Conservation (phyloP, 2,113 vertebrate species). For the Corythoichthys intestinalis region DNA sequence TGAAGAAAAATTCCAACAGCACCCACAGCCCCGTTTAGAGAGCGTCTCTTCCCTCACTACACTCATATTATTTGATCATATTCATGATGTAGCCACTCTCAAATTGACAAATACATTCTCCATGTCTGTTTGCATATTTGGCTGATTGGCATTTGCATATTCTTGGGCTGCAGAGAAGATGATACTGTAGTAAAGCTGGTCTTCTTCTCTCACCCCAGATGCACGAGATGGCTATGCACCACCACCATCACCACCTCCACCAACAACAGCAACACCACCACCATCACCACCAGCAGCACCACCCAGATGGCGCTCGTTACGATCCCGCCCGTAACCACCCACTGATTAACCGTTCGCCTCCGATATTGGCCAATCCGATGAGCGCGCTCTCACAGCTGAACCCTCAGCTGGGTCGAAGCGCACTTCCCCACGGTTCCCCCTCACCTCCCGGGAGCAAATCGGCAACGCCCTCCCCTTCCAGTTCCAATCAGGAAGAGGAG, state of each 20-base stretch:
- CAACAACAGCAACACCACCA: slow-evolving; percentile 44
- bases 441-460: slow-evolving; percentile 97
- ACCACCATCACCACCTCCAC: slow-evolving; percentile 40
- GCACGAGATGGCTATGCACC: slow-evolving; percentile 95
- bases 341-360: slow-evolving; percentile 83
- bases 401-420: slow-evolving; percentile 87
- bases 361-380: slow-evolving; percentile 89
- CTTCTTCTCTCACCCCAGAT: slow-evolving; percentile 84
- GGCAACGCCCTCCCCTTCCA: slow-evolving; percentile 96
- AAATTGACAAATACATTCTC: slow-evolving; percentile 46
- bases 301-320: slow-evolving; percentile 80
- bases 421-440: slow-evolving; percentile 87
- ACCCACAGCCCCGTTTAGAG: neutral
- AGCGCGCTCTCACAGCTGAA: slow-evolving; percentile 91
- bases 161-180: slow-evolving; percentile 41
- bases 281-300: slow-evolving; percentile 66
- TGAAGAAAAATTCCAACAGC: neutral
- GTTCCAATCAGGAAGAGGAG: slow-evolving; percentile 98
- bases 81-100: slow-evolving; percentile 11
- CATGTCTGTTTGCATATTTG: slow-evolving; percentile 28
- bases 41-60: slow-evolving; percentile 8
- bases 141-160: slow-evolving; percentile 54
- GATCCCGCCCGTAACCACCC: slow-evolving; percentile 83
- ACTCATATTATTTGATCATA: slow-evolving; percentile 2
- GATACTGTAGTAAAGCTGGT: slow-evolving; percentile 70